Base-by-base conservation (phyloP, 2,797 vertebrate genomes). In the Gorsachius magnificus region DNA sequence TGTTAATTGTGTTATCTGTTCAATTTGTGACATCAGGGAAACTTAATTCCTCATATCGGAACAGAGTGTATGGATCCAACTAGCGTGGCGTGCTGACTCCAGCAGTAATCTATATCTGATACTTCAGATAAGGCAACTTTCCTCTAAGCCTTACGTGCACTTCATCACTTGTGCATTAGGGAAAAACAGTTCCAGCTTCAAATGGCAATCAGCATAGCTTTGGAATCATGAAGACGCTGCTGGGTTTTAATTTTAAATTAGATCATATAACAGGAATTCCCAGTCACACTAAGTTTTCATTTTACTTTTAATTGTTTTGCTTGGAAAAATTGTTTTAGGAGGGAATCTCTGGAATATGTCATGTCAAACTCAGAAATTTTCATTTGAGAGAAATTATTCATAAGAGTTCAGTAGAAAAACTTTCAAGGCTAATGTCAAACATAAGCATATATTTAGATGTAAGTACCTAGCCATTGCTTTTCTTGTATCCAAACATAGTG, bases 91-190 rank as follows among this genome's bases (percentile, higher is more conserved):
- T 53, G 79, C 94, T 95, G 93, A 96, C 93, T 96, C 90, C 81
- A 96, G 90, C 91, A 94, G 91, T 97, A 95, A 96, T 95, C 94
- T 97, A 90, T 96, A 95, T 96, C 96, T 96, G 96, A 97, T 97
- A 20, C 92, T 92, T 70, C 90, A 96, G 95, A 97, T 97, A 97
- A 97, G 95, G 90, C 95, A 93, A 96, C 94, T 96, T 96, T 96
- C 94, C 94, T 95, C 50, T 56, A 13, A 89, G 87, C 71, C 69
- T 95, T 94, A 80, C 11, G 21, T 95, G 72, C 68, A 2, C 94
- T 96, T 96, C 92, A 96, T 96, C 94, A 87, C 93, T 97, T 97
- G 95, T 96, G 82, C 95, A 92, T 95, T 95, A 95, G 86, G 96
- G 93, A 90, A 89, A 80, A 97, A 95, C 83, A 33, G 84, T 89